These are phyloP conservation scores for Drosophila biarmipes DNA, from an alignment of 1,140 invertebrate genomes.

Conservation along the genomic window DNA sequence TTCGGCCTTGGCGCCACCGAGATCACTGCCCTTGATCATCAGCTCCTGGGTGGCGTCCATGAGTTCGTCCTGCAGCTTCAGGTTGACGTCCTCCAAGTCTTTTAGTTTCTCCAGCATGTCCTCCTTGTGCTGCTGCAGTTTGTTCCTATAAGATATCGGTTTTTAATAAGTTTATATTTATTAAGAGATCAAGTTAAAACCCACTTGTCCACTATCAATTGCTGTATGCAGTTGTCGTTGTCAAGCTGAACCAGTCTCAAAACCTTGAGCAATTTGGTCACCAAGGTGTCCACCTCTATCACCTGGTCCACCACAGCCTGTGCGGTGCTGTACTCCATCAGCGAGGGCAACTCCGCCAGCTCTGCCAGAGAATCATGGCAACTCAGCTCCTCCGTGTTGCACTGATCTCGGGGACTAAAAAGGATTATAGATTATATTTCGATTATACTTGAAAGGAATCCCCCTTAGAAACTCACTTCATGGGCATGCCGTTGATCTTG, in stretches of 20 bases:
- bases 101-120: conserved; percentile 85
- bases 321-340: conserved; percentile 84
- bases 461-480: conserved; percentile 50
- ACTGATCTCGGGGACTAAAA: conserved; percentile 66
- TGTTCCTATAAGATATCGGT: conserved; percentile 58
- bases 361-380: conserved; percentile 84
- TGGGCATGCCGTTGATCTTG: conserved; percentile 61
- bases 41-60: conserved; percentile 85
- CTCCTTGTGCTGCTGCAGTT: conserved; percentile 83
- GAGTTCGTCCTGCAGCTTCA: conserved; percentile 85
- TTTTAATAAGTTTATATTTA: background rate
- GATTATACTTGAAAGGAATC: background rate
- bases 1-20: conserved; percentile 85
- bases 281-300: conserved; percentile 90
- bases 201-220: conserved; percentile 85
- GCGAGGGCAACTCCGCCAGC: conserved; percentile 84
- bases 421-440: background rate
- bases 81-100: conserved; percentile 86
- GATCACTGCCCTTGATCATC: conserved; percentile 85
- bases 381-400: conserved; percentile 80
- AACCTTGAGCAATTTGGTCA: conserved; percentile 90
- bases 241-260: conserved; percentile 89
- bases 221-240: conserved; percentile 88
- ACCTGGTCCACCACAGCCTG: conserved; percentile 89
- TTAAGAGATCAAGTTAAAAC: background rate